Base-by-base conservation (phyloP, 2,888 invertebrate species). In the Cantharis rufa region DNA sequence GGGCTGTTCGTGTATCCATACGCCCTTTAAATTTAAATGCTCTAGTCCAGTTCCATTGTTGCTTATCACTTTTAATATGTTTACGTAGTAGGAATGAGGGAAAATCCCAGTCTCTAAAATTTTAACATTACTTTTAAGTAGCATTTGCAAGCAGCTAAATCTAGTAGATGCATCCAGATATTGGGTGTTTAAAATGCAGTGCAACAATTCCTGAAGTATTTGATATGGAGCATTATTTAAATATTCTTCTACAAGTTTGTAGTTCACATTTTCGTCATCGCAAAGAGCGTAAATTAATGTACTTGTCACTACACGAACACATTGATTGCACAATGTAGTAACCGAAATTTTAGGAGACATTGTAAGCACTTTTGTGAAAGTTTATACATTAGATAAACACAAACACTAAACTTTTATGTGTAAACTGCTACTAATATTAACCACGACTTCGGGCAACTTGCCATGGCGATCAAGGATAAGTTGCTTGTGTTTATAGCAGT, bases 1-100 rank as follows among this genome's bases (percentile, higher is more conserved):
- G 83, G 93, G 90, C 82, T 92, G 91, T 80, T 94, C 93, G 86
- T 92, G 92, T 63, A 92, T 92, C 93, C 93, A 94, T 32, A 94
- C 92, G 13, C 94, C 94, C 88, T 93, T 93, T 75, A 94, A 87
- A 86, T 93, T 93, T 71, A 94, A 89, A 70, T 87, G 86, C 66
- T 91, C 91, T 81, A 94, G 84, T 28, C 93, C 92, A 9, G 89
- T 90, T 9, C 93, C 94, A 86, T 92, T 92, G 18, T 90, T 90
- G 5, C 90, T 89, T 82, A 94, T 92, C 79, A 92, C 90, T 86
- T 92, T 91, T 82, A 94, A 88, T 82, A 94, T 92, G 87, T 92
- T 92, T 78, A 91, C 91, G 85, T 93, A 93, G 86, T 92, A 94
- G n/a, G 91, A 92, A 82, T 91, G 91, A 0, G 94, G 94, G 86